Evolutionary conservation across 30 jellyfish, hydroid and myxozoan genomes (phyloP), one percentile per base, ranked within the genome.

Genomic region (Nemopilema nomurai): DNA sequence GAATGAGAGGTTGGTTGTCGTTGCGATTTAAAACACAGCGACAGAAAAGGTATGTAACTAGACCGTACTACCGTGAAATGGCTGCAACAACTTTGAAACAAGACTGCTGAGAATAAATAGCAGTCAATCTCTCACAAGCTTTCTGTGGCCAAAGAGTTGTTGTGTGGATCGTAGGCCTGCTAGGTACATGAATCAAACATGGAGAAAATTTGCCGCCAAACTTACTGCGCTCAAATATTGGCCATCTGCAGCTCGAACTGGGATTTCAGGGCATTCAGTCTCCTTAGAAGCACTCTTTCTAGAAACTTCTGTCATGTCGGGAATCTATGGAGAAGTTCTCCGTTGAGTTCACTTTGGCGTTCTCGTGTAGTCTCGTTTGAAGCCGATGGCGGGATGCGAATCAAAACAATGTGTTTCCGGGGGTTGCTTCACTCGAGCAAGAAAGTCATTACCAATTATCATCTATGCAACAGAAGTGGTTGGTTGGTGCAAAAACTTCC

Each of bases 211-310:
- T 67, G 24, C 49, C 28, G 67, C 30, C 22, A 29, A 21, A 83
- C 97, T 72, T 74, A 90, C 97, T 27, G 97, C 97, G 29, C 94
- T 81, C 26, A 90, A 83, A 27, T 77, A 57, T 73, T 73, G 84
- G 9, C 97, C 97, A 77, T 83, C 91, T 13, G 89, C 82, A 0
- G 97, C 85, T 68, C 71, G 74, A 9, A 90, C 80, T 8, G 97
- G 97, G 53, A 90, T 90, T 31, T 88, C 77, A n/a, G 81, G 21
- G 18, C 87, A 86, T 20, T 28, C 62, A 19, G 49, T 70, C 9
- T 83, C 82, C 20, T 41, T 79, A 4, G 65, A 28, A 33, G 41
- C 62, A 31, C 73, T 64, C 67, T 49, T 80, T 7, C 28, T 68
- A 28, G 79, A 23, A 23, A 50, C 71, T 24, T 80, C 80, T 24